phyloP scores from a whole-genome alignment of 2,888 invertebrate genomes.

The Ormyrus rosae region DNA sequence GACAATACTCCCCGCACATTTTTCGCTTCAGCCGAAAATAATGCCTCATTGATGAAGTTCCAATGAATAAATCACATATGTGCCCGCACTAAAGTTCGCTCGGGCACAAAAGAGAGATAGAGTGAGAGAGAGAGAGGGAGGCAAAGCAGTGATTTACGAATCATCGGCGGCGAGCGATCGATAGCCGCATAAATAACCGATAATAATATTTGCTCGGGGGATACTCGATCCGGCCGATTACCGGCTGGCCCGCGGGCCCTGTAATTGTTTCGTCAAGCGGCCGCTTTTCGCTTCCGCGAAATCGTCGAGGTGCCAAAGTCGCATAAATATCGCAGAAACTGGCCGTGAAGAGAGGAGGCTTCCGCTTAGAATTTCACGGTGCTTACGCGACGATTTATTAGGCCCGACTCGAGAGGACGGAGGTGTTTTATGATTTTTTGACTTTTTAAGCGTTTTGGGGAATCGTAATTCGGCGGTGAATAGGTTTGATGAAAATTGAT shows the following conservation, averaged over 20 bases:
- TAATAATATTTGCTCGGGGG: slow-evolving; percentile 5
- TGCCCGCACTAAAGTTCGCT: too few species aligned
- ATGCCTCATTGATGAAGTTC: too few species aligned
- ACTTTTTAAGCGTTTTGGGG: too few species aligned
- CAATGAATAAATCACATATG: too few species aligned
- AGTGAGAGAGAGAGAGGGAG: neutral
- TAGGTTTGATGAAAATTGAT: too few species aligned
- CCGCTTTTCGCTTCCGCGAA: neutral
- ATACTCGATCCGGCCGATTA: slow-evolving; percentile 9
- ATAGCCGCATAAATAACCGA: slow-evolving; percentile 1
- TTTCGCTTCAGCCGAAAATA: too few species aligned
- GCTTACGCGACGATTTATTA: too few species aligned
- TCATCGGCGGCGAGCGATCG: neutral
- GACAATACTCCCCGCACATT: too few species aligned
- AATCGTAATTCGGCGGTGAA: too few species aligned
- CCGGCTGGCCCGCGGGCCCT: neutral
- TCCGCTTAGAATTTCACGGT: too few species aligned
- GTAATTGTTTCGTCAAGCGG: slow-evolving; percentile 12
- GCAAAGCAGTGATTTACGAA: slow-evolving; percentile 1
- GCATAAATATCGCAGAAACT: neutral
- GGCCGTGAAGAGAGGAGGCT: neutral
- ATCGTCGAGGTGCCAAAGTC: slow-evolving; percentile 6
- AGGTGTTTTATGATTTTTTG: too few species aligned
- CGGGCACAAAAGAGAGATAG: neutral
- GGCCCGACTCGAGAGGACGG: too few species aligned